Evolutionary conservation across 1,140 invertebrate genomes (phyloP), one percentile per base, ranked within the genome.

Genomic region (Drosophila melanica): DNA sequence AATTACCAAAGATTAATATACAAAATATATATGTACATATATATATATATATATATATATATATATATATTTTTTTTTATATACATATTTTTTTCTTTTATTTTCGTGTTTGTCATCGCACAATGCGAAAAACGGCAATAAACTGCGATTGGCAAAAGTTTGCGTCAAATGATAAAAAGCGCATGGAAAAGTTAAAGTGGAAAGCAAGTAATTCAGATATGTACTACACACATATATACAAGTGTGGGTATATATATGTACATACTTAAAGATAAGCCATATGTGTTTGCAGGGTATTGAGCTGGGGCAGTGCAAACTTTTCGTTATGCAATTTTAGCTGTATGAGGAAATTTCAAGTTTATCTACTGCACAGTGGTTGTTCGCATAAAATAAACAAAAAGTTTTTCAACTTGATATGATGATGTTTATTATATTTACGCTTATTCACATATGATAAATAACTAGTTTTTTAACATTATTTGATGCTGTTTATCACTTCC

Each of bases 111-210:
- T 50, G 16, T 16, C 39, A 23, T 62, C 30, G 57, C 60, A 47
- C 51, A 66, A 65, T 51, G 51, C 37, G 45, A 59, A 39, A 37
- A 30, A 41, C 33, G 20, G 41, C 30, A 42, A 64, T 64, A 65
- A 69, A 62, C 37, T 65, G 53, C 68, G 33, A 64, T 65, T 71
- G 42, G 37, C 44, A 51, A 57, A 58, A 64, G 41, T 70, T 64
- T 62, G 67, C 8, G 23, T 12, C 30, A 30, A 6, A 51, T 51
- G 50, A 51, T 51, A 51, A 57, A 66, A 45, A 54, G 35, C 30
- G 48, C 4, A 27, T 20, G 35, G 1, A 23, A 51, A 71, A 58
- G 53, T 51, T 44, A 3, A 11, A 5, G 0, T 11, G 14, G 14
- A 18, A 35, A 30, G 18, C 35, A 39, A 60, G 55, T 16, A 20